Base-by-base conservation (phyloP, 2,888 invertebrate species). In the Germaria angustata region DNA sequence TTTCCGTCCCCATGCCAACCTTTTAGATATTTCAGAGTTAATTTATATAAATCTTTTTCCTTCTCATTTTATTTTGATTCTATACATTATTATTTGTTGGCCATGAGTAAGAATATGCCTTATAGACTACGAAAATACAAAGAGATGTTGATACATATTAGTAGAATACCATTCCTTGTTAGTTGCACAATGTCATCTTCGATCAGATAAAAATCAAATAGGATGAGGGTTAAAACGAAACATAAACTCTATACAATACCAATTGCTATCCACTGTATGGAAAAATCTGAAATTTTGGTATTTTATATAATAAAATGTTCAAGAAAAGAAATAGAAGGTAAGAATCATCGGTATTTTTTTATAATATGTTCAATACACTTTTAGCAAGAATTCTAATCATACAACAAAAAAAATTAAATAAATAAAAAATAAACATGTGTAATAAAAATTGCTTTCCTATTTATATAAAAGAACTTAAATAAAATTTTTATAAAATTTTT, bases 191-290 rank as follows among this genome's bases (percentile, higher is more conserved):
- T 72, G 22, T 17, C 59, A 72, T 36, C 34, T 61, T 49, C 49
- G 49, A 72, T 49, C 39, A 61, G 59, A 61, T 72, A 39, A 28
- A 39, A 61, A 61, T 59, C 34, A 39, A 61, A 72, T 49, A 59
- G 49, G 59, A 59, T 28, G 22, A 36, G 49, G 17, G 7, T 2
- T 5, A 11, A 51, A 32, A 66, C 4, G 7, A 20, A 46, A 57
- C 46, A 59, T 17, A 59, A 46, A 61, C 46, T 61, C 24, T 36
- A 72, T 24, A 28, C n/a, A 72, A 49, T 28, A 28, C 24, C 59
- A 22, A 59, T 57, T 46, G 46, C 39, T 71, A 36, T 71, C 17
- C 34, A 51, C 15, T 41, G 28, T 36, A 22, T 4, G 13, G 51
- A 13, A 15, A 11, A 51, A 51, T 44, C 15, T 41, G 1, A 46